These are phyloP conservation scores for Sebastes schlegelii DNA, from an alignment of 2,113 vertebrate species.

Conservation along the genomic window DNA sequence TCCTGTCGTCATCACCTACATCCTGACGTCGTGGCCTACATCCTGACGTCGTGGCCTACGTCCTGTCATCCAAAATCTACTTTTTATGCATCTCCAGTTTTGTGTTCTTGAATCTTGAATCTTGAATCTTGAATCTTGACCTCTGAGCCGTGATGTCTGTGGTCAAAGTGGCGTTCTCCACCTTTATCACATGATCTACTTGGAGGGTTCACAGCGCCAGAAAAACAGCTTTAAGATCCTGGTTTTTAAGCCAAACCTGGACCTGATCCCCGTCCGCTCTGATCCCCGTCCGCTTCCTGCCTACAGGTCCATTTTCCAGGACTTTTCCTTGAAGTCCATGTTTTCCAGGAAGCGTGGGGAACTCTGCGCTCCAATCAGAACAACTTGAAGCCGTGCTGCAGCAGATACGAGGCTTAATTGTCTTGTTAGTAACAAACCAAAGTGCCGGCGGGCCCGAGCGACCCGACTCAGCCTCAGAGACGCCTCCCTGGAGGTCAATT, in stretches of 20 bases:
- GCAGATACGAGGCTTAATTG: slow-evolving; percentile 13
- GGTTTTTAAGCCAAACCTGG: background rate
- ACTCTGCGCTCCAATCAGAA: background rate
- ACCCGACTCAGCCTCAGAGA: slow-evolving; percentile 1
- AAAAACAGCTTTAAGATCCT: background rate
- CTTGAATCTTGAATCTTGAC: too few species aligned
- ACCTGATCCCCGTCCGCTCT: background rate
- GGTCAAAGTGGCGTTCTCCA: too few species aligned
- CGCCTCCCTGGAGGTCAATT: slow-evolving; percentile 57
- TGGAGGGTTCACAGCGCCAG: background rate
- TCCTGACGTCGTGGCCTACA: too few species aligned
- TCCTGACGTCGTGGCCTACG: too few species aligned
- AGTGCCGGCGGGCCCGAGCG: background rate
- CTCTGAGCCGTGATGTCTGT: too few species aligned
- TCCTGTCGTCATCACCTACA: too few species aligned
- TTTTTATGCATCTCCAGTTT: too few species aligned
- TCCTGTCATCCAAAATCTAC: too few species aligned
- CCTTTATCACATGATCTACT: too few species aligned
- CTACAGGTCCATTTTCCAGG: background rate
- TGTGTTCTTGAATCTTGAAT: too few species aligned
- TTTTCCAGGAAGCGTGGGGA: background rate
- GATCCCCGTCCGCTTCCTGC: too few species aligned
- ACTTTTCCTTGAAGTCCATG: background rate
- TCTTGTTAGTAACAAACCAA: slow-evolving; percentile 30
- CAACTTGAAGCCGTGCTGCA: background rate